A percentile compares a stretch with the other conserved stretches of the same genome.
Conservation (phyloP, 2,113 vertebrate genomes). For the Eidolon helvum region DNA sequence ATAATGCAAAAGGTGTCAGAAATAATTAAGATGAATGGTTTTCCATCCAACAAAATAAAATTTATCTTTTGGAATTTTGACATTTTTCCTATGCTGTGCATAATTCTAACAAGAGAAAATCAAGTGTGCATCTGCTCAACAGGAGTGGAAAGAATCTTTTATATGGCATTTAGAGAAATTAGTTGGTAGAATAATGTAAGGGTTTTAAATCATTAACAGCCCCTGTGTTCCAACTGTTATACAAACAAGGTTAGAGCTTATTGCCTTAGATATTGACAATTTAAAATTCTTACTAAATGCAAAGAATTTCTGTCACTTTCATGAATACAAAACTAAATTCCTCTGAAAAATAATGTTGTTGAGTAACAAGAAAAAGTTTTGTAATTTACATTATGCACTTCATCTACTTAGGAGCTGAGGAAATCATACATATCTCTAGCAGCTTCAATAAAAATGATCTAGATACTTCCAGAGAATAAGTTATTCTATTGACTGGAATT, state of each 20-base stretch:
- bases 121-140: conserved; percentile 59
- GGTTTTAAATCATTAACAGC: background rate
- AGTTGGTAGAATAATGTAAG: conserved; percentile 47
- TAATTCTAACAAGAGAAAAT: conserved; percentile 72
- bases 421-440: background rate
- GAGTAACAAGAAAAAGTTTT: background rate
- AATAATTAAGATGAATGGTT: conserved; percentile 80
- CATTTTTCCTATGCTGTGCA: conserved; percentile 71
- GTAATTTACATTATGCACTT: background rate
- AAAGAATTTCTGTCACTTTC: background rate
- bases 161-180: conserved; percentile 43
- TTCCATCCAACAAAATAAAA: conserved; percentile 73
- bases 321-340: background rate
- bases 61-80: conserved; percentile 76
- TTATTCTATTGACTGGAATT: background rate
- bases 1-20: conserved; percentile 68
- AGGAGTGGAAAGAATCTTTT: conserved; percentile 34
- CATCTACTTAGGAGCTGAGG: background rate
- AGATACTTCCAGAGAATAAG: background rate
- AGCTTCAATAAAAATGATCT: background rate
- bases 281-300: background rate
- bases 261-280: background rate
- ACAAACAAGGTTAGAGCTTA: background rate
- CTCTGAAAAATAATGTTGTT: background rate
- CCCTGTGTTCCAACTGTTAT: background rate